A percentile compares a stretch with the other conserved stretches of the same genome.
phyloP scores from a whole-genome alignment of 2,888 invertebrate genomes.

The Nemurella pictetii region DNA sequence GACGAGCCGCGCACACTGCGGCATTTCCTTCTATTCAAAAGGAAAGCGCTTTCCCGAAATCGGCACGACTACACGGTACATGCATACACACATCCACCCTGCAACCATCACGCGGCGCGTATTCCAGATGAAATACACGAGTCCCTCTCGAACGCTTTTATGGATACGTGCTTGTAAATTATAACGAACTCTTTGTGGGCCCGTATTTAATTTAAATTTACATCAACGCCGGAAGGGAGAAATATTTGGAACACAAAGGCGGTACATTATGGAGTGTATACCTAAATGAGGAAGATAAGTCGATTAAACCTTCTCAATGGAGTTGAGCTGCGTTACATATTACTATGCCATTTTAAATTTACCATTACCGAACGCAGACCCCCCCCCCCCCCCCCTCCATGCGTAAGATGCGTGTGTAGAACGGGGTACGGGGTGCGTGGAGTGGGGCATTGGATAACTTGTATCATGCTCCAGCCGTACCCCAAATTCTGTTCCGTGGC shows the following conservation, averaged over 20 bases:
- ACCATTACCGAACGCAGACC: neutral
- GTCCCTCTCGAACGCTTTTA: neutral
- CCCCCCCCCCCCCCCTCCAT: neutral
- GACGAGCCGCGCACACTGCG: neutral
- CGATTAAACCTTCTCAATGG: conserved; percentile 6
- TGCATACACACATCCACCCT: too few relatives aligned
- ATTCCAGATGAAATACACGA: neutral
- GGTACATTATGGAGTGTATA: neutral
- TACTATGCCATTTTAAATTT: neutral
- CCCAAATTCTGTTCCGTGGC: neutral
- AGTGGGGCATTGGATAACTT: neutral
- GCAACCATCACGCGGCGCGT: too few relatives aligned
- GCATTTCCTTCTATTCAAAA: neutral
- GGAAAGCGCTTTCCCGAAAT: neutral
- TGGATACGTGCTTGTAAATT: conserved; percentile 3
- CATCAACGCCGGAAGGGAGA: neutral
- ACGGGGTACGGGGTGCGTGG: too few relatives aligned
- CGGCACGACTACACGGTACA: too few relatives aligned
- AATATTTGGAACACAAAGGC: conserved; percentile 4
- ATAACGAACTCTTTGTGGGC: conserved; percentile 15
- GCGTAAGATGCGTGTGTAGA: neutral
- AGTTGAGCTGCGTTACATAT: neutral
- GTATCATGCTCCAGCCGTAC: neutral
- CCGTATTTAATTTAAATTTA: conserved; percentile 20
- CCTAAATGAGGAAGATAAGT: conserved; percentile 25